phyloP scores from a whole-genome alignment of 2,888 invertebrate genomes.

The Acrobasis repandana region DNA sequence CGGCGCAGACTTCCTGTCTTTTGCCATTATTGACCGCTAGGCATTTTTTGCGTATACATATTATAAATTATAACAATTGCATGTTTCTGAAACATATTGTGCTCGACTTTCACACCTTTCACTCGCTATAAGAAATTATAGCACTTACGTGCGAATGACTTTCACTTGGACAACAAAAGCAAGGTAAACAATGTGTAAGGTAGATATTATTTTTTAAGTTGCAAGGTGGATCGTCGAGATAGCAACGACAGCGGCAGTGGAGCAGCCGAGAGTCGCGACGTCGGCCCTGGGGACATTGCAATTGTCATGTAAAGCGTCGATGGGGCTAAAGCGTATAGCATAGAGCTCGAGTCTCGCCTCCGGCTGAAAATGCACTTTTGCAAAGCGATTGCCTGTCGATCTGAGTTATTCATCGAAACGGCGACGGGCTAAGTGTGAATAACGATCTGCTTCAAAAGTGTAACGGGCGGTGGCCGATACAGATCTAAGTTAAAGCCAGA shows the following conservation, averaged over 20 bases:
- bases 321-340: conserved; percentile 56
- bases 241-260: conserved; percentile 44
- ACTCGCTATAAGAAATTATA: conserved; percentile 47
- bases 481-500: conserved; percentile 47
- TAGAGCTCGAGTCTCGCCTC: conserved; percentile 59
- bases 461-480: conserved; percentile 47
- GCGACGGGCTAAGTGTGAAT: conserved; percentile 60
- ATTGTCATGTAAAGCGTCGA: conserved; percentile 77
- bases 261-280: conserved; percentile 54
- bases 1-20: conserved; percentile 47
- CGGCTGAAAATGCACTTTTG: conserved; percentile 79
- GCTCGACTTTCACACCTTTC: conserved; percentile 59
- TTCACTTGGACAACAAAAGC: conserved; percentile 38
- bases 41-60: conserved; percentile 26
- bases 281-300: conserved; percentile 67
- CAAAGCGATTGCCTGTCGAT: conserved; percentile 76
- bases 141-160: conserved; percentile 41
- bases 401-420: conserved; percentile 65
- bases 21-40: conserved; percentile 53
- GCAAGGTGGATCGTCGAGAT: conserved; percentile 47
- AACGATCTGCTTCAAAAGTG: conserved; percentile 59
- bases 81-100: conserved; percentile 17
- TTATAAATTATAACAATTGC: conserved; percentile 19
- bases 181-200: conserved; percentile 25
- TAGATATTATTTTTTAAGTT: conserved; percentile 41